Base-by-base conservation (phyloP, 2,888 invertebrate species). In the Temnothorax rugatulus region DNA sequence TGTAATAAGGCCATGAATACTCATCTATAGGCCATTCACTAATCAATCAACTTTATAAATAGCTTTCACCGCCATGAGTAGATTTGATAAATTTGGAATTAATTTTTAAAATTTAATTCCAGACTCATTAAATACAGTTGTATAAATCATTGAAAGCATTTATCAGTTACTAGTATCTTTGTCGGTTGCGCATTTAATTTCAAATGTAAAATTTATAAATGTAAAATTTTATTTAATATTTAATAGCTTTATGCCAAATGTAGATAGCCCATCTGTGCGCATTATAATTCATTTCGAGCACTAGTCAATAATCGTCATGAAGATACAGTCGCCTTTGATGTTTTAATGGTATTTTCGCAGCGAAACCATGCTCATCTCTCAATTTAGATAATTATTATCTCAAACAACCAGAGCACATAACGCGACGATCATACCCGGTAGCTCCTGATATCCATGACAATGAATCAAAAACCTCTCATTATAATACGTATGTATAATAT, bases 311-410 rank as follows among this genome's bases (percentile, higher is more conserved):
- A 81, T 2, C 41, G 61, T 63, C 52, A 82, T 75, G 15, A 74
- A 44, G 44, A 63, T 73, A 82, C 29, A 73, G 52, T 64, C 75
- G 82, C 64, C 25, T 4, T 75, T 52, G 34, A 85, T 71, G 75
- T 86, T 21, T 85, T 86, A 87, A 89, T 90, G 89, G 86, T 87
- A 90, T 87, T 85, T 90, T 88, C 64, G 59, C 71, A 71, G 25
- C 47, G 74, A 89, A 86, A 74, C n/a, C 44, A 85, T 85, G 79
- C 69, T 66, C 71, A 71, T 52, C n/a, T n/a, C n/a, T n/a, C 44
- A 84, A 86, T 86, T 84, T 69, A 47, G 52, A 76, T 57, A 69
- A 83, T 79, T 79, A 83, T 79, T 79, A 61, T 75, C 75, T 81
- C 54, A 15, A 77, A 84, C 25, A 69, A 69, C 38, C 21, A 64